Evolutionary conservation across 1,140 invertebrate species (phyloP).

Genomic region (Ceratina calcarata): DNA sequence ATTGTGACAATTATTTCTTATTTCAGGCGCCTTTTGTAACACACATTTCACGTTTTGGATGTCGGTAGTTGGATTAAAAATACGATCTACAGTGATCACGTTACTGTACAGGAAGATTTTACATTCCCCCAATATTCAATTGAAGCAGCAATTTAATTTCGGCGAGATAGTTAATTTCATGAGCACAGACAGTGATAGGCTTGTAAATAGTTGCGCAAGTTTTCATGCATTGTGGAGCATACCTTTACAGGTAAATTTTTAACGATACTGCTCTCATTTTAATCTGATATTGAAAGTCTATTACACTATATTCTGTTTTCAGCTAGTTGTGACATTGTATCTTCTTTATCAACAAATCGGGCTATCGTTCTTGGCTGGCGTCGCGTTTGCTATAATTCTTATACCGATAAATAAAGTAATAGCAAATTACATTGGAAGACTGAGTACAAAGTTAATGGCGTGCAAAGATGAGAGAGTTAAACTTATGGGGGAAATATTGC

Average conservation of each 20-base stretch:
- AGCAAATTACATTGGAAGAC: slow-evolving; percentile 92
- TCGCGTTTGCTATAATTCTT: slow-evolving; percentile 91
- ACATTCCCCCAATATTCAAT: slow-evolving; percentile 80
- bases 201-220: slow-evolving; percentile 96
- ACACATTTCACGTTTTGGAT: slow-evolving; percentile 95
- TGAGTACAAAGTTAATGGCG: slow-evolving; percentile 94
- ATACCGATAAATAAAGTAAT: slow-evolving; percentile 97
- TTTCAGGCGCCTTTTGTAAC: slow-evolving; percentile 86
- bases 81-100: slow-evolving; percentile 91
- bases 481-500: slow-evolving; percentile 92
- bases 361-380: slow-evolving; percentile 93
- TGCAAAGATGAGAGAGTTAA: slow-evolving; percentile 95
- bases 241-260: slow-evolving; percentile 89
- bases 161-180: slow-evolving; percentile 98
- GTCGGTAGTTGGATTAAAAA: slow-evolving; percentile 91
- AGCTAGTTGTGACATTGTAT: slow-evolving; percentile 90
- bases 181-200: slow-evolving; percentile 96
- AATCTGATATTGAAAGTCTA: too few species aligned
- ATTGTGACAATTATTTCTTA: slow-evolving; percentile 21
- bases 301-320: slow-evolving; percentile 72
- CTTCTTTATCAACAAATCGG: slow-evolving; percentile 94
- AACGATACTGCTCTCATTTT: not conserved
- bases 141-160: slow-evolving; percentile 84
- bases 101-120: slow-evolving; percentile 93
- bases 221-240: slow-evolving; percentile 99